Base-by-base conservation (phyloP, 2,888 invertebrate species). In the Hyppa rectilinea region DNA sequence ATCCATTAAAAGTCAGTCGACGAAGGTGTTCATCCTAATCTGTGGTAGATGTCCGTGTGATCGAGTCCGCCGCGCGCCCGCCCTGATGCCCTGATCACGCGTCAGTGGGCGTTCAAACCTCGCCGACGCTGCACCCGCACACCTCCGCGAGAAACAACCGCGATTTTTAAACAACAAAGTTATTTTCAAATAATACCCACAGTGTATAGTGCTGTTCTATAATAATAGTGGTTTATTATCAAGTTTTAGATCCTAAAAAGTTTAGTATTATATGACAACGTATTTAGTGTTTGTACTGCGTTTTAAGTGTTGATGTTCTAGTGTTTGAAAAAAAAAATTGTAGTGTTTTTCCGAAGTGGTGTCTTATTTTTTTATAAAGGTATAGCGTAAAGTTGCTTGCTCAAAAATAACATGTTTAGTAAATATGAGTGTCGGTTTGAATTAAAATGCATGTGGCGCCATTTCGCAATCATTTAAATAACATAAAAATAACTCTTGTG, bases 1-100 rank as follows among this genome's bases (percentile, higher is more conserved):
- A 84, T 87, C 89, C 87, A 91, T 90, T 89, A 90, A 85, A 88
- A 85, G 76, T 87, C 80, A 66, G 78, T 74, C 85, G 74, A 81
- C 64, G 80, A 85, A 88, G 87, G 87, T 89, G 88, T 90, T 90
- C 87, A 89, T 87, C 85, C 86, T 87, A 87, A 92, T 91, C 88
- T 88, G 88, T 88, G 89, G 81, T 84, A 88, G 87, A 87, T 88
- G 89, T 83, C 86, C 80, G 86, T 78, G 80, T 89, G 90, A 89
- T 89, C 84, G 87, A 87, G 85, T 81, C 75, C 74, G 85, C 62
- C 83, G 78, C 60, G 75, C 85, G 81, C 87, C 83, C 85, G 77
- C 75, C 72, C 75, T 66, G 65, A 58, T 77, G 73, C 75, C 63
- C 68, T 63, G 68, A 59, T 68, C 76, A 72, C 73, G 84, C 85